Conservation (phyloP, 2,888 invertebrate genomes). For the Lapara coniferarum region DNA sequence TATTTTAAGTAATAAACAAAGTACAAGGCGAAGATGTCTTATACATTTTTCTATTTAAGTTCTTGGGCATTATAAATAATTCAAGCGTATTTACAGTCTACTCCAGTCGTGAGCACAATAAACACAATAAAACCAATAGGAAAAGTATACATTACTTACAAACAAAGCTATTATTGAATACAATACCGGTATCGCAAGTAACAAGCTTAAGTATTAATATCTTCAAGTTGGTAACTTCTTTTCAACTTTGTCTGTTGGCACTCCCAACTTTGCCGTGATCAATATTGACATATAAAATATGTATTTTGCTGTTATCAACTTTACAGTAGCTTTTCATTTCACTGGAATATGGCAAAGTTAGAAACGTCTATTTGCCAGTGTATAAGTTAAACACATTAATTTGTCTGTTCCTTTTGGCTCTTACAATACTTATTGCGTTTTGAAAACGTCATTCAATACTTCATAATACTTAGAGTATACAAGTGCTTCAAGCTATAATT, state of each 20-base stretch:
- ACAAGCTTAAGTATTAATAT: slow-evolving; percentile 4
- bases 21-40: too few species aligned
- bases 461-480: too few species aligned
- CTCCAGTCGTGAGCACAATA: neutral
- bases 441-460: too few species aligned
- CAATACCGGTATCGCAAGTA: slow-evolving; percentile 6
- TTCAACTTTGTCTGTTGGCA: slow-evolving; percentile 2
- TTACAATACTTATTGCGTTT: too few species aligned
- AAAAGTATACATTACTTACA: neutral
- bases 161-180: slow-evolving; percentile 4
- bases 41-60: too few species aligned
- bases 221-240: neutral
- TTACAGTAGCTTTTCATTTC: neutral
- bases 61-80: neutral
- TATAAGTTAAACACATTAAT: too few species aligned
- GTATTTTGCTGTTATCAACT: neutral
- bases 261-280: slow-evolving; percentile 4
- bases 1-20: too few species aligned
- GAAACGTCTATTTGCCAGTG: too few species aligned
- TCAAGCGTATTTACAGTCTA: too few species aligned
- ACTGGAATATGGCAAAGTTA: too few species aligned
- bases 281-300: neutral
- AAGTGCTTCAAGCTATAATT: too few species aligned
- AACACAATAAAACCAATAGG: neutral
- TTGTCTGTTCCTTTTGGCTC: too few species aligned